Conservation (phyloP, 2,797 vertebrate species). For the Diplodus sargus region DNA sequence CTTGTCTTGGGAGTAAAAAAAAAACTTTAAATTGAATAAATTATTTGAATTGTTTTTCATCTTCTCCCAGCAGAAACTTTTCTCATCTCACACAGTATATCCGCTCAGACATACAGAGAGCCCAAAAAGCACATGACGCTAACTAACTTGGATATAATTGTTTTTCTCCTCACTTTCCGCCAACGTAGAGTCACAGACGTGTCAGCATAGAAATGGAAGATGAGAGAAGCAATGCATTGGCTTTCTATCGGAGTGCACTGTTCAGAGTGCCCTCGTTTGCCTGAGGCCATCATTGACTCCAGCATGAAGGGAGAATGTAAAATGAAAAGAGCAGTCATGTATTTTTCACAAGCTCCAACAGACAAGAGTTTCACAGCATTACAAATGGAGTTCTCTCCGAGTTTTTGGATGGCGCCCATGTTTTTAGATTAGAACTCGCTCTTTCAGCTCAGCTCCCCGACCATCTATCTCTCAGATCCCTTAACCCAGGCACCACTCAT, state of each 20-base stretch:
- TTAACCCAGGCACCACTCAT: slow-evolving; percentile 37
- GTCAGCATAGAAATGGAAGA: slow-evolving; percentile 69
- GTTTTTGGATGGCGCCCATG: slow-evolving; percentile 77
- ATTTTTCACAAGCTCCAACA: slow-evolving; percentile 84
- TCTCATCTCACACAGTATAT: slow-evolving; percentile 51
- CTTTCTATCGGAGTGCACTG: slow-evolving; percentile 66
- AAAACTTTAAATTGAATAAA: slow-evolving; percentile 53
- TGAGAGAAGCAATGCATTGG: slow-evolving; percentile 71
- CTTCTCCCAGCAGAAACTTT: slow-evolving; percentile 48
- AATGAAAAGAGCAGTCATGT: slow-evolving; percentile 84
- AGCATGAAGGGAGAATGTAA: slow-evolving; percentile 82
- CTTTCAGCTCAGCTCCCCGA: slow-evolving; percentile 55
- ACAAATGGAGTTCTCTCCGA: slow-evolving; percentile 76
- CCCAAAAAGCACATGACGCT: slow-evolving; percentile 60
- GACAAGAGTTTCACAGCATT: slow-evolving; percentile 82
- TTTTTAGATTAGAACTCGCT: slow-evolving; percentile 78
- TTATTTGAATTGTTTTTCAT: slow-evolving; percentile 62
- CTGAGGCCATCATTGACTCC: slow-evolving; percentile 81
- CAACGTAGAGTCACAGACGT: slow-evolving; percentile 64
- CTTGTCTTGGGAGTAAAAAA: slow-evolving; percentile 2
- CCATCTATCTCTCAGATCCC: slow-evolving; percentile 59
- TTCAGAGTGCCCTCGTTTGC: slow-evolving; percentile 72
- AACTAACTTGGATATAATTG: slow-evolving; percentile 71
- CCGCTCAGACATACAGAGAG: slow-evolving; percentile 43
- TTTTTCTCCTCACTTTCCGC: slow-evolving; percentile 64